phyloP scores from a whole-genome alignment of 2,113 vertebrate genomes.

The Zingel zingel region DNA sequence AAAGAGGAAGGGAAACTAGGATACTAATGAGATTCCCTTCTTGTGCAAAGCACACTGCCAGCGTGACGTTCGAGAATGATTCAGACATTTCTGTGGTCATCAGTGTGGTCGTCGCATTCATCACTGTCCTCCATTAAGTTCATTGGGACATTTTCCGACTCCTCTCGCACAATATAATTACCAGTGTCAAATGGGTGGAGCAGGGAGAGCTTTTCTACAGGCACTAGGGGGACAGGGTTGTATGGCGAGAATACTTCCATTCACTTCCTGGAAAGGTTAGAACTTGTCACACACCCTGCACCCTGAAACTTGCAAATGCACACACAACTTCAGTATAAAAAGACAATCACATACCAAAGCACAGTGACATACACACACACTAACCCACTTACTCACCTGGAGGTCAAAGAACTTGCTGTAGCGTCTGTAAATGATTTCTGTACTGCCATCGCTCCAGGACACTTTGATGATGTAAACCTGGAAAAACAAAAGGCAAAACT shows the following conservation, averaged over 20 bases:
- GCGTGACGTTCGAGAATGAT: constrained; percentile 65
- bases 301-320: not conserved
- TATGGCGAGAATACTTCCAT: constrained; percentile 13
- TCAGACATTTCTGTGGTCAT: constrained; percentile 78
- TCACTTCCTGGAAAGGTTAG: not conserved
- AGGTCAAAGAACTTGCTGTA: constrained; percentile 99
- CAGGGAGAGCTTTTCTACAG: constrained; percentile 18
- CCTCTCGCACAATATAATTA: constrained; percentile 54
- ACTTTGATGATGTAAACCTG: constrained; percentile 99
- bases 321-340: not conserved
- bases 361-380: not conserved
- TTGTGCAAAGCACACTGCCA: constrained; percentile 59
- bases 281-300: not conserved
- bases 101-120: constrained; percentile 50
- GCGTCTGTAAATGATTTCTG: constrained; percentile 94
- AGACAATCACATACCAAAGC: not conserved
- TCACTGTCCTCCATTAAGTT: constrained; percentile 59
- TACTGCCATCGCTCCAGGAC: constrained; percentile 93
- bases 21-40: constrained; percentile 70
- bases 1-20: constrained; percentile 54
- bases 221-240: not conserved
- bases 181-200: constrained; percentile 54
- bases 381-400: constrained; percentile 86
- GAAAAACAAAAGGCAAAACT: constrained; percentile 28
- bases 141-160: constrained; percentile 59